Percentiles rank a stretch among this genome's conserved stretches.
These are phyloP conservation scores for Erebia ligea DNA, from an alignment of 2,888 invertebrate genomes.

Conservation along the genomic window DNA sequence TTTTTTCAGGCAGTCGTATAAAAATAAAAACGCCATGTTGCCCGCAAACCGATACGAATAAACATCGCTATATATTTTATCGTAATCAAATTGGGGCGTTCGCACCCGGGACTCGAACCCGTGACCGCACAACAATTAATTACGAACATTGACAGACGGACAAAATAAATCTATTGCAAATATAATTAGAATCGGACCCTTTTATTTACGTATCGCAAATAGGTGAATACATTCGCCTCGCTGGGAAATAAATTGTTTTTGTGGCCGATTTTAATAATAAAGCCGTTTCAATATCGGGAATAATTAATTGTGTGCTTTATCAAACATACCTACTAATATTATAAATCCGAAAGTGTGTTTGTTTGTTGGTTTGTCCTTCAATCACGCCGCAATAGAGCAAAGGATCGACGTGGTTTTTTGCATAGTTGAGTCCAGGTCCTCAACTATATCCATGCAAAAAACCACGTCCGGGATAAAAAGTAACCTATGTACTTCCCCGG, in stretches of 20 bases:
- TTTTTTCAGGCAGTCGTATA: no score
- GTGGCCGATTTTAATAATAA: slow-evolving; percentile 12
- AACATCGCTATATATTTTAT: slow-evolving; percentile 50
- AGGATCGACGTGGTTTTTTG: no score
- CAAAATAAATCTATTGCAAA: slow-evolving; percentile 71
- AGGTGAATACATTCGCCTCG: neutral
- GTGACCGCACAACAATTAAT: slow-evolving; percentile 71
- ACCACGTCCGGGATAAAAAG: no score
- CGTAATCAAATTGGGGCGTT: slow-evolving; percentile 49
- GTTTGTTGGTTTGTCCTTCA: no score
- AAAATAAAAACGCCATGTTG: slow-evolving; percentile 1
- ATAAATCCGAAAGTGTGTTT: no score
- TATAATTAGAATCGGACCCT: slow-evolving; percentile 62
- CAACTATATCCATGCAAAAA: no score
- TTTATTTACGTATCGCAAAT: slow-evolving; percentile 26
- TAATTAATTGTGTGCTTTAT: neutral
- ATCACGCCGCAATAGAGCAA: no score
- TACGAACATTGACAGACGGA: slow-evolving; percentile 73
- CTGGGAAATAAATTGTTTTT: slow-evolving; percentile 7
- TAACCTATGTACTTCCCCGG: no score
- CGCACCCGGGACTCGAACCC: slow-evolving; percentile 55
- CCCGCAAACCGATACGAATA: neutral
- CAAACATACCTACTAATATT: no score
- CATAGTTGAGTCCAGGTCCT: no score
- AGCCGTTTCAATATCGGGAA: slow-evolving; percentile 24